Evolutionary conservation across 2,113 vertebrate species (phyloP).

Genomic region (Ploceus nigricollis): DNA sequence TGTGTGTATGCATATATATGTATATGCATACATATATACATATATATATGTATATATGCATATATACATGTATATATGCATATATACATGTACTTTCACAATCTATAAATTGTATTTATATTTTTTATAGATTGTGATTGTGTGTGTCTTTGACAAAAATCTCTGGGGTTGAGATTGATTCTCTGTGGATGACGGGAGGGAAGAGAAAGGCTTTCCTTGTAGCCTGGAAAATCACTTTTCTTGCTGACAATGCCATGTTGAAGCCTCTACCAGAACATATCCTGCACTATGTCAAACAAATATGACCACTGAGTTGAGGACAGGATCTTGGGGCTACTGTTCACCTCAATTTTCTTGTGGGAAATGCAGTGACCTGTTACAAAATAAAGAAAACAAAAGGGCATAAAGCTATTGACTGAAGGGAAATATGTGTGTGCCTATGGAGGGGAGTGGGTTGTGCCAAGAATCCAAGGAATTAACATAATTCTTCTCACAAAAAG

Average conservation of each 20-base stretch:
- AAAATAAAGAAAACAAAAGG: constrained; percentile 26
- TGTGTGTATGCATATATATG: background rate
- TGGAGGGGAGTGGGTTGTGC: background rate
- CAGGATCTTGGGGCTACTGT: constrained; percentile 10
- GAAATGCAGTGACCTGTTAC: constrained; percentile 35
- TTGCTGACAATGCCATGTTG: background rate
- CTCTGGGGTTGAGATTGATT: background rate
- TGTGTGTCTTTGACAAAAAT: background rate
- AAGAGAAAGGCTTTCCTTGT: background rate
- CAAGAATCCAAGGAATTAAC: constrained; percentile 33
- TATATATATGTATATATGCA: background rate
- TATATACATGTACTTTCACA: background rate
- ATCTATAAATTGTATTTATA: background rate
- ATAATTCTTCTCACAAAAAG: background rate
- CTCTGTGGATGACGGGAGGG: background rate
- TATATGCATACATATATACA: background rate
- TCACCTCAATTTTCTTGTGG: constrained; percentile 24
- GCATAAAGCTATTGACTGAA: background rate
- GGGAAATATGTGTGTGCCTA: background rate
- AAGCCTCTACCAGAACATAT: background rate
- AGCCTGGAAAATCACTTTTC: constrained; percentile 24
- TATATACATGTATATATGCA: background rate
- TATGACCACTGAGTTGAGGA: background rate
- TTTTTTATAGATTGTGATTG: background rate
- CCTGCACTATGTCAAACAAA: constrained; percentile 36